Conservation (phyloP, 2,888 invertebrate genomes). For the Caenorhabditis sp. region DNA sequence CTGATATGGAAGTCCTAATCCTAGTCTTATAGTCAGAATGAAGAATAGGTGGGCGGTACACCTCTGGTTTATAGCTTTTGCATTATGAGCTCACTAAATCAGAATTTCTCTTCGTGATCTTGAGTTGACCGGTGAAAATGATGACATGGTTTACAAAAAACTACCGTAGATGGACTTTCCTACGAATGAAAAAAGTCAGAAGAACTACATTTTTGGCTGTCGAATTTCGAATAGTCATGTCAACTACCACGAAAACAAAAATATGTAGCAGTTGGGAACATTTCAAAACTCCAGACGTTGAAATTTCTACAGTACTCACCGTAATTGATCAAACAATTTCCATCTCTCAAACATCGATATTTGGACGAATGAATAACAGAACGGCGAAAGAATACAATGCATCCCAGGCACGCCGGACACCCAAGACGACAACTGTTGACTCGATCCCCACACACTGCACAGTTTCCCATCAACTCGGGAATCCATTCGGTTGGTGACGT, state of each 20-base stretch:
- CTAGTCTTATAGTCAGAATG: neutral
- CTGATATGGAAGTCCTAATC: too few relatives aligned
- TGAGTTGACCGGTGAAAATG: neutral
- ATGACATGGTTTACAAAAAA: neutral
- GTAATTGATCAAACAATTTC: constrained; percentile 60
- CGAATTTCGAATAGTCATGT: too few relatives aligned
- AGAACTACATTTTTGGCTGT: neutral
- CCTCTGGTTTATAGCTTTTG: neutral
- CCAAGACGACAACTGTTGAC: constrained; percentile 65
- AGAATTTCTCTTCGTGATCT: constrained; percentile 7
- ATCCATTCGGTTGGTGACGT: constrained; percentile 35
- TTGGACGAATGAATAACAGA: constrained; percentile 64
- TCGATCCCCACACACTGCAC: constrained; percentile 69
- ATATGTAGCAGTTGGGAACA: too few relatives aligned
- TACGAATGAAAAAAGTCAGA: neutral
- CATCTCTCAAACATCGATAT: constrained; percentile 59
- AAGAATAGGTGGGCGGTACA: neutral
- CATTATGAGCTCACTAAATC: neutral
- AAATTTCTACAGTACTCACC: too few relatives aligned
- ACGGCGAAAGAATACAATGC: constrained; percentile 68
- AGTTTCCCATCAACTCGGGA: constrained; percentile 23
- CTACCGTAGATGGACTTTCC: too few relatives aligned
- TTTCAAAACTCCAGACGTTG: too few relatives aligned
- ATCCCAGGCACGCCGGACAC: constrained; percentile 69
- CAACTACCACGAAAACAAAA: too few relatives aligned